Evolutionary conservation across 2,888 invertebrate species (phyloP).

Genomic region (Lymantria monacha): DNA sequence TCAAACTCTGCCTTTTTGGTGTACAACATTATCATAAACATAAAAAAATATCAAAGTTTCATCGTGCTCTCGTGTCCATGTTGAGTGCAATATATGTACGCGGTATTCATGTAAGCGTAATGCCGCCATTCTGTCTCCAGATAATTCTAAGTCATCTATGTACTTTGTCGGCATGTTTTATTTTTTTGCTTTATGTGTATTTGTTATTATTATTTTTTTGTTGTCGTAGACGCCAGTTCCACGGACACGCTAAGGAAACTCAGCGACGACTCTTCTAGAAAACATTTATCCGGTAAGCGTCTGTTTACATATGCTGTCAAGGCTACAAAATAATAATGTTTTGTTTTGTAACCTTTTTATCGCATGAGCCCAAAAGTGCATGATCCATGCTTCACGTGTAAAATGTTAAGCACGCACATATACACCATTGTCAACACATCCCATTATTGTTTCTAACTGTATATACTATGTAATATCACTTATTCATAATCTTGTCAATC

Average conservation of each 20-base stretch:
- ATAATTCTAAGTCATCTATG: slow-evolving; percentile 35
- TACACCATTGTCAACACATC: slow-evolving; percentile 39
- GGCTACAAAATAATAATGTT: slow-evolving; percentile 15
- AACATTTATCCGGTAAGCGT: slow-evolving; percentile 78
- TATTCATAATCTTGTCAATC: slow-evolving; percentile 42
- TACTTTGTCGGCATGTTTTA: slow-evolving; percentile 63
- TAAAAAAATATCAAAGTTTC: slow-evolving; percentile 34
- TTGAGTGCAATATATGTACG: slow-evolving; percentile 34
- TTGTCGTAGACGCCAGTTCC: slow-evolving; percentile 79
- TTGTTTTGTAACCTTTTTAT: slow-evolving; percentile 26
- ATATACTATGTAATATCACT: slow-evolving; percentile 41
- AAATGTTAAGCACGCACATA: slow-evolving; percentile 39
- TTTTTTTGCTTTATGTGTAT: slow-evolving; percentile 76
- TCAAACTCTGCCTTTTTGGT: slow-evolving; percentile 50
- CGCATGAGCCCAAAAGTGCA: slow-evolving; percentile 58
- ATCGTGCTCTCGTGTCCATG: slow-evolving; percentile 29
- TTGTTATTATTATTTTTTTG: slow-evolving; percentile 59
- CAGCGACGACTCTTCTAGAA: slow-evolving; percentile 79
- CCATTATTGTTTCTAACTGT: slow-evolving; percentile 37
- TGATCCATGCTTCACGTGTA: slow-evolving; percentile 56
- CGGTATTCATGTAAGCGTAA: slow-evolving; percentile 25
- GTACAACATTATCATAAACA: slow-evolving; percentile 38
- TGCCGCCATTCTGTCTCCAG: slow-evolving; percentile 38
- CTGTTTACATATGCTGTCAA: slow-evolving; percentile 22
- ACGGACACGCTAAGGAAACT: slow-evolving; percentile 74